Base-by-base conservation (phyloP, 1,140 invertebrate species). In the Stratiolaelaps scimitus region DNA sequence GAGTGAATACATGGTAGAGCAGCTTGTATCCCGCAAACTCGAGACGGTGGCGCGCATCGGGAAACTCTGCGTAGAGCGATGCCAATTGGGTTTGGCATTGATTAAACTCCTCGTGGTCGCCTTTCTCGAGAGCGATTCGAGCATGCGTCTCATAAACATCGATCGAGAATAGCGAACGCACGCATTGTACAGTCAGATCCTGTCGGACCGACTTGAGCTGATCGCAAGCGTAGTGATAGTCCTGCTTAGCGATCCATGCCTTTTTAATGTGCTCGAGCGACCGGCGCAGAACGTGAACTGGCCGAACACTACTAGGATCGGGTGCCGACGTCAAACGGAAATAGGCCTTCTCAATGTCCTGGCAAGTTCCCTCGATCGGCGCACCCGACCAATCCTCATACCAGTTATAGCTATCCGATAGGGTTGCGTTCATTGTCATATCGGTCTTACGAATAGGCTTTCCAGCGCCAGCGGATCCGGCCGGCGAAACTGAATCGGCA, bases 81-180 rank as follows among this genome's bases (percentile, higher is more conserved):
- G 89, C 89, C 29, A 98, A 78, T 78, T 98, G 94, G 44, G 92
- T 94, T 78, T 98, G 94, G 76, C 94, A 98, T 75, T 98, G 94
- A 80, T 98, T 98, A 74, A 97, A 98, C 76, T 98, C 94, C 75
- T 94, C 92, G 76, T 95, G 91, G 75, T 98, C 94, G 47, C 89
- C 88, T 77, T 92, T 94, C 75, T 98, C 93, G 74, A 98, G 80
- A 64, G 93, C 93, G 73, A 98, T 92, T 66, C 92, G 80, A 10
- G 92, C 94, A 81, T 98, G 94, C 1, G 91, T 96, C 80, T 98
- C 94, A 79, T 98, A 98, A 13, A 98, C 95, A 73, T 89, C 81
- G 23, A 97, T 86, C 56, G 93, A 97, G 75, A 98, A 96, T 67
- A 82, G 80, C 79, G 95, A 88, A 71, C 92, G 78, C 71, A 98